These are phyloP conservation scores for human (Homo sapiens) DNA, from an alignment of 2,113 vertebrate species.

Conservation along the genomic window GRCh38 chr6:71372501-71373000, in stretches of 20 bases:
- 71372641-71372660: not conserved
- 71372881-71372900: too few relatives aligned
- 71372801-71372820: conserved; percentile 25
- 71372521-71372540: not conserved
- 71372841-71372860: too few relatives aligned
- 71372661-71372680: not conserved
- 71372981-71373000: too few relatives aligned
- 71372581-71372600: not conserved
- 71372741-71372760: conserved; percentile 10
- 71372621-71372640: not conserved
- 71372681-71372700: not conserved
- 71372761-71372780: not conserved
- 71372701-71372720: not conserved
- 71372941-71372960: too few relatives aligned
- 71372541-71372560: not conserved
- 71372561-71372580: not conserved
- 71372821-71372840: too few relatives aligned
- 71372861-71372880: too few relatives aligned
- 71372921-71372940: too few relatives aligned
- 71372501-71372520: not conserved
- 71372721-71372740: not conserved
- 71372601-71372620: not conserved
- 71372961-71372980: too few relatives aligned
- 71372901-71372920: too few relatives aligned
- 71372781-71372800: not conserved